Conservation (phyloP, 1,140 invertebrate genomes). For the Drosophila parabipectinata region DNA sequence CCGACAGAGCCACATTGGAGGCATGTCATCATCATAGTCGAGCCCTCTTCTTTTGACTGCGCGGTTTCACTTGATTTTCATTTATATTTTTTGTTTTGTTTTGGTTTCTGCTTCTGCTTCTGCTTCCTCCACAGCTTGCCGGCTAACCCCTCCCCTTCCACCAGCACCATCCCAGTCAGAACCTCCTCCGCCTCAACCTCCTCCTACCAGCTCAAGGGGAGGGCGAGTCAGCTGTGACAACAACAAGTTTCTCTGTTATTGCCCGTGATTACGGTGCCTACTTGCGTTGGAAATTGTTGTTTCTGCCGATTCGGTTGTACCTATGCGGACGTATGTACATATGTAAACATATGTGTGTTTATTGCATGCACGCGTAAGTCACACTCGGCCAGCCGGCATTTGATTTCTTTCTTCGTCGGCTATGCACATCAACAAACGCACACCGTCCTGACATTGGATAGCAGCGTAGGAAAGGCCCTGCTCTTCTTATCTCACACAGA, state of each 20-base stretch:
- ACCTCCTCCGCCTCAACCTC: conserved; percentile 5
- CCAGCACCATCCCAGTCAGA: not conserved
- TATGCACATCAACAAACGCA: conserved; percentile 34
- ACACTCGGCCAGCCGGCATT: conserved; percentile 54
- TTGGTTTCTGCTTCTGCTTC: conserved; percentile 61
- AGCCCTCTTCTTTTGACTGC: conserved; percentile 56
- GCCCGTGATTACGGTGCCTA: conserved; percentile 63
- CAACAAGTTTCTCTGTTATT: conserved; percentile 61
- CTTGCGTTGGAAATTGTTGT: conserved; percentile 21
- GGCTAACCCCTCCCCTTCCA: conserved; percentile 29
- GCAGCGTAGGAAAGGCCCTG: conserved; percentile 17
- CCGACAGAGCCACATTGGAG: conserved; percentile 17
- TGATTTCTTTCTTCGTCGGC: conserved; percentile 38
- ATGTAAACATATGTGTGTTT: conserved; percentile 41
- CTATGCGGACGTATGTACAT: conserved; percentile 28
- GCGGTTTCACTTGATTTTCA: conserved; percentile 58
- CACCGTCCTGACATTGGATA: conserved; percentile 41
- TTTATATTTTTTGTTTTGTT: conserved; percentile 38
- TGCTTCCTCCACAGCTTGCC: conserved; percentile 51
- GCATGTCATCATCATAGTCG: conserved; percentile 59
- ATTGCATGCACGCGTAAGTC: conserved; percentile 61
- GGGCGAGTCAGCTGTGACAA: conserved; percentile 60
- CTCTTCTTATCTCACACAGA: conserved; percentile 44
- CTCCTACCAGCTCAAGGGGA: conserved; percentile 22
- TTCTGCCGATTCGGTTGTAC: conserved; percentile 32